These are phyloP conservation scores for Drosophila lacteicornis DNA, from an alignment of 1,140 invertebrate species.

Conservation along the genomic window DNA sequence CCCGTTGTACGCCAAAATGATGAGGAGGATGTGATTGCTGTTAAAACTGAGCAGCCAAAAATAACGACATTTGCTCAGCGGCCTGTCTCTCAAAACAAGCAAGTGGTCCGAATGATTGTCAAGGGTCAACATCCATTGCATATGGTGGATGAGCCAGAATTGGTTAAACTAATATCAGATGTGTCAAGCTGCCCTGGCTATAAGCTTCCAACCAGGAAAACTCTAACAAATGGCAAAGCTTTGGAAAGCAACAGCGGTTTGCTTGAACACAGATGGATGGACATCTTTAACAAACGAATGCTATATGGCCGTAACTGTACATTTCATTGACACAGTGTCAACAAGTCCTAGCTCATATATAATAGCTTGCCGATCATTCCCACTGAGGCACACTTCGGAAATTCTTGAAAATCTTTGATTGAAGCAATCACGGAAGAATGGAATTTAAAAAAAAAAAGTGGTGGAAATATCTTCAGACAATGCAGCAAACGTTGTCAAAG, in stretches of 20 bases:
- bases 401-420: too few relatives aligned
- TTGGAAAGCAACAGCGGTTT: background rate
- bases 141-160: slow-evolving; percentile 6
- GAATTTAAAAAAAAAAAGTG: too few relatives aligned
- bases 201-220: background rate
- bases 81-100: too few relatives aligned
- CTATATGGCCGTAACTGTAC: slow-evolving; percentile 9
- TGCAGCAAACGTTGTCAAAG: too few relatives aligned
- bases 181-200: slow-evolving; percentile 4
- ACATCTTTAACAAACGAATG: slow-evolving; percentile 6
- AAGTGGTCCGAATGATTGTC: slow-evolving; percentile 2
- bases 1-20: too few relatives aligned
- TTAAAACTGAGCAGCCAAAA: too few relatives aligned
- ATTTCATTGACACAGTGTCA: slow-evolving; percentile 2
- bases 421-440: too few relatives aligned
- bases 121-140: slow-evolving; percentile 13
- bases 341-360: background rate
- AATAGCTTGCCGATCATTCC: too few relatives aligned
- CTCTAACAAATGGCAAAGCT: slow-evolving; percentile 4
- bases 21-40: too few relatives aligned
- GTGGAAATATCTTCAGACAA: too few relatives aligned
- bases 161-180: slow-evolving; percentile 1
- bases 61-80: too few relatives aligned
- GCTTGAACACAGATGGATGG: slow-evolving; percentile 7
- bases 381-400: too few relatives aligned